These are phyloP conservation scores for Paracentrotus lividus DNA, from an alignment of 53 echinoderm and acorn worm species.

Conservation along the genomic window DNA sequence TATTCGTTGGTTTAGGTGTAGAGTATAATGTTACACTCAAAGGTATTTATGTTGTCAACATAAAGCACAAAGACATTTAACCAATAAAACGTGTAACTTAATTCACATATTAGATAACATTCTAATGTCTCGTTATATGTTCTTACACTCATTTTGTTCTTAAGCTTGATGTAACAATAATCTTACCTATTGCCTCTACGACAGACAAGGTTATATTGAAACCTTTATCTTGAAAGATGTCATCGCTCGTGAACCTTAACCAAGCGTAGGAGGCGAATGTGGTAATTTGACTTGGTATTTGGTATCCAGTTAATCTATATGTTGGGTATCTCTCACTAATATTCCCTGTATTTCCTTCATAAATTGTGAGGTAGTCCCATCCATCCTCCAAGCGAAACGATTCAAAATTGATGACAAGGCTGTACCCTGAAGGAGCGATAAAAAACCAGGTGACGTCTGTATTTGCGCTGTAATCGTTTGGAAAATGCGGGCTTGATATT, in stretches of 20 bases:
- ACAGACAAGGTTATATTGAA: neutral
- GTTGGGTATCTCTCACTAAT: neutral
- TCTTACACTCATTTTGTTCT: no score
- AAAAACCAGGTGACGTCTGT: neutral
- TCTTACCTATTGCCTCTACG: neutral
- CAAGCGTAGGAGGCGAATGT: neutral
- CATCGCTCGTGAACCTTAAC: neutral
- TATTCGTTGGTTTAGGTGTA: no score
- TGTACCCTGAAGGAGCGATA: conserved; percentile 9
- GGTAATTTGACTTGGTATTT: neutral
- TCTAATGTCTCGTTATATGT: no score
- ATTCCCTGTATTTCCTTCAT: neutral
- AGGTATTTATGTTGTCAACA: no score
- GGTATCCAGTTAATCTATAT: neutral
- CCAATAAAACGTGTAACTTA: no score
- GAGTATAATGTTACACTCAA: no score
- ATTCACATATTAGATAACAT: neutral
- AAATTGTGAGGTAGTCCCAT: neutral
- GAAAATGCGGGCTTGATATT: neutral
- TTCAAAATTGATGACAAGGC: neutral
- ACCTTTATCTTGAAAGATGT: neutral
- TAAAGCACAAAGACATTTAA: no score
- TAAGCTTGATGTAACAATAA: neutral
- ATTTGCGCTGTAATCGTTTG: neutral
- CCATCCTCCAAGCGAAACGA: neutral